These are phyloP conservation scores for Mareca strepera DNA, from an alignment of 2,797 vertebrate species.

Conservation along the genomic window DNA sequence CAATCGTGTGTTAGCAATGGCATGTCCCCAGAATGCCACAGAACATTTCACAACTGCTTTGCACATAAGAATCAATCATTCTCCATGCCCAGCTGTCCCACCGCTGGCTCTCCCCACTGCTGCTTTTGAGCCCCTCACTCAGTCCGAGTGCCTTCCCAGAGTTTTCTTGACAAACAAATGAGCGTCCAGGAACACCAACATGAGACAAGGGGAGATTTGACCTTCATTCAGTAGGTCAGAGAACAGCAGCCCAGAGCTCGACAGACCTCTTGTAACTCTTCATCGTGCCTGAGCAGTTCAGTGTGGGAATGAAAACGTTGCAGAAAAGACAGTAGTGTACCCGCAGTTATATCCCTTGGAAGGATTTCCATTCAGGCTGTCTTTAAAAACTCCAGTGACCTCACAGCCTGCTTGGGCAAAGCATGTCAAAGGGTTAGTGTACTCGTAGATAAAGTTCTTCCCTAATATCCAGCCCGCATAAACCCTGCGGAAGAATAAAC, in stretches of 20 bases:
- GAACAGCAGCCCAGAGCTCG: not conserved
- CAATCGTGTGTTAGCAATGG: slow-evolving; percentile 66
- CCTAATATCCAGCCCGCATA: not conserved
- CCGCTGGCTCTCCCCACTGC: slow-evolving; percentile 23
- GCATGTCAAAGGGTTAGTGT: not conserved
- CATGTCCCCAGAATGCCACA: slow-evolving; percentile 66
- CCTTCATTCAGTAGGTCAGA: not conserved
- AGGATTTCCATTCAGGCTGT: not conserved
- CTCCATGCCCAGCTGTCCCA: slow-evolving; percentile 47
- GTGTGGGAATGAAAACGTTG: not conserved
- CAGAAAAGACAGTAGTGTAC: not conserved
- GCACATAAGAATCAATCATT: slow-evolving; percentile 64
- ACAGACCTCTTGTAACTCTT: not conserved
- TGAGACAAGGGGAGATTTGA: not conserved
- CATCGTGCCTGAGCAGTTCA: not conserved
- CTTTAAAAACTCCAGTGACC: not conserved
- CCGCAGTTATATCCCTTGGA: not conserved
- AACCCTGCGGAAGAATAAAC: not conserved
- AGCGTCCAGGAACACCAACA: not conserved
- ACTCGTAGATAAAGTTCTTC: not conserved
- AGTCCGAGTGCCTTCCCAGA: not conserved
- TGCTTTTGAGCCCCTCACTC: slow-evolving; percentile 6
- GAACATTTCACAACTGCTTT: slow-evolving; percentile 65
- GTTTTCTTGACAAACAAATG: slow-evolving; percentile 56
- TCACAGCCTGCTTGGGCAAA: not conserved